Conservation (phyloP, 1,140 invertebrate species). For the Orius insidiosus region DNA sequence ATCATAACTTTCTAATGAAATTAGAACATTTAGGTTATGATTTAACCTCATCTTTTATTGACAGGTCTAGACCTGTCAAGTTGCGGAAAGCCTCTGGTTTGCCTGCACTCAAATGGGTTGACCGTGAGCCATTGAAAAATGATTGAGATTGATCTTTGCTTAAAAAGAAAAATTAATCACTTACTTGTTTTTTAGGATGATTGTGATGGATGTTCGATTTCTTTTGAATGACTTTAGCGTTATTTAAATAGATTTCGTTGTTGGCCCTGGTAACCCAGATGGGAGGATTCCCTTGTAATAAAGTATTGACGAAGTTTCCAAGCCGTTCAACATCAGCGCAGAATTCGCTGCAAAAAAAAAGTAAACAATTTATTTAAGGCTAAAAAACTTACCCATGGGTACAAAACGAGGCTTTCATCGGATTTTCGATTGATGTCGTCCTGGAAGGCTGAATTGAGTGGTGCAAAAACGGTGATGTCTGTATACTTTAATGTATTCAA, state of each 20-base stretch:
- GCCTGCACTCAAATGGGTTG: too few species aligned
- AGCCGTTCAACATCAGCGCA: constrained; percentile 44
- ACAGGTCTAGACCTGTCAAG: too few species aligned
- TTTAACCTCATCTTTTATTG: too few species aligned
- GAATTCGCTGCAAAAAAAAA: constrained; percentile 41
- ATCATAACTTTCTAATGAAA: too few species aligned
- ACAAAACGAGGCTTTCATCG: constrained; percentile 46
- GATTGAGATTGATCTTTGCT: too few species aligned
- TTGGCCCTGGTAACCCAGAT: constrained; percentile 53
- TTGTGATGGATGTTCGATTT: constrained; percentile 49
- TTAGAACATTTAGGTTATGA: too few species aligned
- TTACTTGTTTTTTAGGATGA: constrained; percentile 43
- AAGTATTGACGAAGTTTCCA: constrained; percentile 47
- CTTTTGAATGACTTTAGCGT: constrained; percentile 48
- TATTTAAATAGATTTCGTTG: constrained; percentile 60
- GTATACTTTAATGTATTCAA: constrained; percentile 46
- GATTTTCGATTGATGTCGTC: constrained; percentile 30
- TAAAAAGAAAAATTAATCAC: not conserved
- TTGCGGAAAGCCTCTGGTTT: too few species aligned
- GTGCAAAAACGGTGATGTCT: constrained; percentile 57
- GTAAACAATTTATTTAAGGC: constrained; percentile 11
- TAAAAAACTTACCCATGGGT: constrained; percentile 54
- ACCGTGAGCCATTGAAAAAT: too few species aligned
- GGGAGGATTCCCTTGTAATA: constrained; percentile 60
- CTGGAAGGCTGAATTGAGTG: constrained; percentile 62